Conservation (phyloP, 2,888 invertebrate species). For the Archips crataeganus region DNA sequence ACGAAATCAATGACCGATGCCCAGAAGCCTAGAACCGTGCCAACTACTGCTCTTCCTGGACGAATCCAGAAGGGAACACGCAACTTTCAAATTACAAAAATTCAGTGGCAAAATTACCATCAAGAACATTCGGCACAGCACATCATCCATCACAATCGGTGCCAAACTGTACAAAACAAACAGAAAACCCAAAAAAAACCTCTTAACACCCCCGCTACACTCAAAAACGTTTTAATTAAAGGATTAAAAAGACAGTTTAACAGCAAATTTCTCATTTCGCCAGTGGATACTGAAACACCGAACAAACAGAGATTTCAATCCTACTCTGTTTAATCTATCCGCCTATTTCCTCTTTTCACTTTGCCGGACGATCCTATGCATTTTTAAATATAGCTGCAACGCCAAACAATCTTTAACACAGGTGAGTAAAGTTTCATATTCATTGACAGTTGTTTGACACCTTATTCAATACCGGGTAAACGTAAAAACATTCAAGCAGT, state of each 20-base stretch:
- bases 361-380: slow-evolving; percentile 9
- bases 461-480: neutral
- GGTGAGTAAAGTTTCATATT: slow-evolving; percentile 14
- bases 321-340: slow-evolving; percentile 15
- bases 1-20: too few species aligned
- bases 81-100: too few species aligned
- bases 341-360: slow-evolving; percentile 8
- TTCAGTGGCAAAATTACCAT: too few species aligned
- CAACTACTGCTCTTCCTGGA: too few species aligned
- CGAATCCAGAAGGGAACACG: too few species aligned
- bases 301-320: slow-evolving; percentile 24
- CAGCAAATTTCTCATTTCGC: slow-evolving; percentile 12
- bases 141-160: too few species aligned
- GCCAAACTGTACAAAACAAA: too few species aligned
- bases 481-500: too few species aligned
- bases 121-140: too few species aligned
- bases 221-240: slow-evolving; percentile 7
- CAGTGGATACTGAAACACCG: slow-evolving; percentile 7
- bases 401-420: neutral
- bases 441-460: neutral
- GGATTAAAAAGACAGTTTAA: slow-evolving; percentile 8
- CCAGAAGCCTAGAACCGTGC: too few species aligned
- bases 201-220: neutral
- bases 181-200: neutral
- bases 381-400: neutral